Conservation (phyloP, 1,140 invertebrate genomes). For the Aphis craccivora region DNA sequence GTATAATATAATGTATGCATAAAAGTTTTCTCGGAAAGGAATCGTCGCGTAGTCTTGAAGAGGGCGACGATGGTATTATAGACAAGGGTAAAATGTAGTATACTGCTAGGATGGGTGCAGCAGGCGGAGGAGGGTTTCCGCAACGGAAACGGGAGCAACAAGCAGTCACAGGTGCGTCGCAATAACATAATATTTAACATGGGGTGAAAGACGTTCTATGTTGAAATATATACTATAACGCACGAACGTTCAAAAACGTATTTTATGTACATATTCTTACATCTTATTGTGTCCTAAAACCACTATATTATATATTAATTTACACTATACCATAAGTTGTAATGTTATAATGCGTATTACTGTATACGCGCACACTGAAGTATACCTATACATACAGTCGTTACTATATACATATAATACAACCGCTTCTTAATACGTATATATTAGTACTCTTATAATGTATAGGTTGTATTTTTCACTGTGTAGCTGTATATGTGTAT, state of each 20-base stretch:
- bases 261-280: neutral
- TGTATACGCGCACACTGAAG: no score
- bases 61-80: neutral
- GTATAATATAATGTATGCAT: neutral
- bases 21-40: slow-evolving; percentile 18
- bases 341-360: no score
- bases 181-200: slow-evolving; percentile 27
- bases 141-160: slow-evolving; percentile 53
- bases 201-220: slow-evolving; percentile 36
- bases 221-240: neutral
- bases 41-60: neutral
- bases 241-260: neutral
- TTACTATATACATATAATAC: neutral
- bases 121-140: slow-evolving; percentile 31
- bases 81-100: neutral
- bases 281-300: neutral
- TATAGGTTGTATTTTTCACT: neutral
- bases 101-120: neutral
- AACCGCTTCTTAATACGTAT: neutral
- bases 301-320: neutral
- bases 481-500: no score
- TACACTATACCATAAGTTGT: neutral
- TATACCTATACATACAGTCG: no score
- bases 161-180: slow-evolving; percentile 47
- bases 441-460: neutral